phyloP scores from a whole-genome alignment of 2,797 vertebrate species.

The Aulostomus chinensis region DNA sequence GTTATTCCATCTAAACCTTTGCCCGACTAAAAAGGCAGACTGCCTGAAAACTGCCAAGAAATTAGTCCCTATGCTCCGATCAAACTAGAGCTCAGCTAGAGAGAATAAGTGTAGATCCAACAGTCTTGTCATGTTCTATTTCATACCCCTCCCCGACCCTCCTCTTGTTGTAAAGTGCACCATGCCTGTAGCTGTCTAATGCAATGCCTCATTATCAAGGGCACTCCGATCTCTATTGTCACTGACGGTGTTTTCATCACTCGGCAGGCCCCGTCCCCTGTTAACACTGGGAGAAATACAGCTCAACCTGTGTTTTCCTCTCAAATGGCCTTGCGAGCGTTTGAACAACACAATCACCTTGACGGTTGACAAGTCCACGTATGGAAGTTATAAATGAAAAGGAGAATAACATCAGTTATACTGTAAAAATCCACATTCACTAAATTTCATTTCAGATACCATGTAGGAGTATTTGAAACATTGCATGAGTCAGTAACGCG shows the following conservation, averaged over 20 bases:
- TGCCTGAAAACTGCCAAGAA: constrained; percentile 69
- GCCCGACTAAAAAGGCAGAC: constrained; percentile 67
- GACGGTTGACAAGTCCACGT: no score
- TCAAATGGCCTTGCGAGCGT: no score
- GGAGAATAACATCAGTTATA: no score
- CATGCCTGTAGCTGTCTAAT: constrained; percentile 61
- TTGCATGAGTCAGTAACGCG: no score
- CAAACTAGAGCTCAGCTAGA: constrained; percentile 70
- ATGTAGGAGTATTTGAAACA: no score
- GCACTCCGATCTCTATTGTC: constrained; percentile 39
- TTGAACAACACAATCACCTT: no score
- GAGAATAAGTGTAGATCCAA: constrained; percentile 73
- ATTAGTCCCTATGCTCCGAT: constrained; percentile 75
- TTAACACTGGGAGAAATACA: no score
- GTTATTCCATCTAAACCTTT: constrained; percentile 69
- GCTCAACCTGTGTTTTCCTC: no score
- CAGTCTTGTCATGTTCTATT: constrained; percentile 74
- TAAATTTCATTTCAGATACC: no score
- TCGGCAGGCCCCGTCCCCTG: constrained; percentile 33
- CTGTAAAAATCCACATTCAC: no score
- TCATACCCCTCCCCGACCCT: constrained; percentile 39
- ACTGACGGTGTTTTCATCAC: constrained; percentile 60
- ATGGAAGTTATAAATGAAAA: no score
- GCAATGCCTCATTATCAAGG: constrained; percentile 64
- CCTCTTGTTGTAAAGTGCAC: constrained; percentile 55